Evolutionary conservation across 2,888 invertebrate species (phyloP).

Genomic region (Apantesis nais): DNA sequence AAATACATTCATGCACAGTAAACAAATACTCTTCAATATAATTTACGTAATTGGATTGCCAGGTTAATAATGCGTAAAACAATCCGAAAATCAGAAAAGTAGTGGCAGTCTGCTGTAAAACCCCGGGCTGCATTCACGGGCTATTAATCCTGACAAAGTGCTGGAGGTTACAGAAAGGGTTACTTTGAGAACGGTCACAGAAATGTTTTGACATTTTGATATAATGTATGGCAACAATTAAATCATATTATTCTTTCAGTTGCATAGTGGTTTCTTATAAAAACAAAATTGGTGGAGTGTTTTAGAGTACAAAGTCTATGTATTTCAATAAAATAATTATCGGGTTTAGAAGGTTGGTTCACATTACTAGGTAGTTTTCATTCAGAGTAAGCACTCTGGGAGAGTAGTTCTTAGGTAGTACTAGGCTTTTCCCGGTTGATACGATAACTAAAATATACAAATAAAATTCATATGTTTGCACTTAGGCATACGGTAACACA

Average conservation of each 20-base stretch:
- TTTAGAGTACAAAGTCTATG: background rate
- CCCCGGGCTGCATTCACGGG: slow-evolving; percentile 73
- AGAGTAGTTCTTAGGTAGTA: background rate
- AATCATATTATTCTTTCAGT: slow-evolving; percentile 26
- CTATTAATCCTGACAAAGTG: slow-evolving; percentile 83
- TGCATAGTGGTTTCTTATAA: background rate
- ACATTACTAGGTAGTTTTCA: background rate
- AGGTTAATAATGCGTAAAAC: slow-evolving; percentile 84
- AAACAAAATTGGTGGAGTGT: background rate
- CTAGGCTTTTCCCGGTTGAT: background rate
- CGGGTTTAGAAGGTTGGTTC: background rate
- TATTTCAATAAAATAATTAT: background rate
- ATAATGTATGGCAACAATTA: slow-evolving; percentile 33
- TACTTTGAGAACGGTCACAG: slow-evolving; percentile 67
- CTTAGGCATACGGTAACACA: background rate
- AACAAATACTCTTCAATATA: slow-evolving; percentile 65
- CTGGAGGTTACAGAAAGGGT: slow-evolving; percentile 75
- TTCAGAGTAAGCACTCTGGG: too few relatives aligned
- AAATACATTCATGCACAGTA: slow-evolving; percentile 26
- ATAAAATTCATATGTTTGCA: background rate
- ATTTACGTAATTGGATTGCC: slow-evolving; percentile 82
- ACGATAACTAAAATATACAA: background rate
- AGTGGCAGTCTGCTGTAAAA: slow-evolving; percentile 61
- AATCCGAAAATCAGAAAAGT: slow-evolving; percentile 81
- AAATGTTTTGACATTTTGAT: slow-evolving; percentile 78